Base-by-base conservation (phyloP, 2,888 invertebrate genomes). In the Onchidella celtica region DNA sequence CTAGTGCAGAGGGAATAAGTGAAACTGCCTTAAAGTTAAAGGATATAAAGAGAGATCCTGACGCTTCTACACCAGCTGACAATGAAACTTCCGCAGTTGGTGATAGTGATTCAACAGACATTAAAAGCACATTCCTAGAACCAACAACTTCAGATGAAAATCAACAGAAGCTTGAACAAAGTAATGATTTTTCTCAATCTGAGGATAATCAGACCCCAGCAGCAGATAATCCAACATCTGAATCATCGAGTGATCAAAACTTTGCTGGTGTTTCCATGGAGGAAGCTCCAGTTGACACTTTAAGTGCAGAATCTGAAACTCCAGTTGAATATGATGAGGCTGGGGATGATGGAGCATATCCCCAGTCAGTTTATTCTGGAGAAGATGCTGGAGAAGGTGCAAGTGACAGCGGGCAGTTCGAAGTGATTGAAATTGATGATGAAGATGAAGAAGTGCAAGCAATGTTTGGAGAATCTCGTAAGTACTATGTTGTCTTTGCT, bases 361-460 rank as follows among this genome's bases (percentile, higher is more conserved):
- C 79, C 32, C 79, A 79, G 11, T 76, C 81, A 34, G 69, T 66
- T 29, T 75, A 74, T 32, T 76, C 81, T 21, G n/a, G n/a, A n/a
- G n/a, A n/a, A n/a, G 74, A 81, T 63, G 63, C 76, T 55, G 81
- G 81, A 4, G 81, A 81, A 55, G 81, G 81, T 27, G 70, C 81
- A 11, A 76, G 81, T 76, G 79, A 79, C 66, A 59, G 66, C 27
- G 81, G 75, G n/a, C 81, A 81, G 69, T 81, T 81, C 72, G 81
- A 81, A 72, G 81, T 81, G 17, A 81, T 81, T 70, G 81, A 81
- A 69, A 81, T 81, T 27, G 81, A 81, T 14, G 81, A 81, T 75
- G 81, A 81, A 61, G 81, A 81, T 65, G 81, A 81, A 76, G 81
- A 81, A 76, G 81, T 81, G n/a, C 76, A 76, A 38, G 81, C 76